Evolutionary conservation across 2,113 vertebrate species (phyloP).

Genomic region (Neodon shergylaensis): DNA sequence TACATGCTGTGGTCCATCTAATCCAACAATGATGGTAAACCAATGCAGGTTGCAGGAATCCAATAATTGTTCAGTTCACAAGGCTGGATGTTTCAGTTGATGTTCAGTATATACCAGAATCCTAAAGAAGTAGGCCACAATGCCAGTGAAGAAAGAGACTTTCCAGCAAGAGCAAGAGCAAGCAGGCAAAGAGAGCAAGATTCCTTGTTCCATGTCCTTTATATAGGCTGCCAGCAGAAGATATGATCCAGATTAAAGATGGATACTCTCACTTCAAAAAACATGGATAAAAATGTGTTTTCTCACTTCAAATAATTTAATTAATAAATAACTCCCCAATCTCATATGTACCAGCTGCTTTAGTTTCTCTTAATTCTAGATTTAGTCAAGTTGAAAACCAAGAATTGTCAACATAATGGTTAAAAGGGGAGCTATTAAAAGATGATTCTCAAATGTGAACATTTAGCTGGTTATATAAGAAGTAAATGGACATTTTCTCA

Average conservation of each 20-base stretch:
- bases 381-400: not conserved
- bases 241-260: not conserved
- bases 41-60: not conserved
- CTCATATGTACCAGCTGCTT: not conserved
- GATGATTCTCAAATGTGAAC: not conserved
- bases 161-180: not conserved
- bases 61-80: not conserved
- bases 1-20: not conserved
- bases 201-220: not conserved
- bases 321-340: not conserved
- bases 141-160: not conserved
- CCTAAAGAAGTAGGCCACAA: not conserved
- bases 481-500: accelerated
- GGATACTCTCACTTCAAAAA: not conserved
- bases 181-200: not conserved
- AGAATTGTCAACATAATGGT: not conserved
- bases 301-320: not conserved
- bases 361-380: not conserved
- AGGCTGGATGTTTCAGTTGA: not conserved
- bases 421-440: not conserved
- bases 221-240: not conserved
- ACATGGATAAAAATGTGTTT: not conserved
- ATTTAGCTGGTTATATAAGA: not conserved
- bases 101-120: not conserved
- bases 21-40: not conserved